Conservation (phyloP, 2,797 vertebrate species). For the Thaleichthys pacificus region DNA sequence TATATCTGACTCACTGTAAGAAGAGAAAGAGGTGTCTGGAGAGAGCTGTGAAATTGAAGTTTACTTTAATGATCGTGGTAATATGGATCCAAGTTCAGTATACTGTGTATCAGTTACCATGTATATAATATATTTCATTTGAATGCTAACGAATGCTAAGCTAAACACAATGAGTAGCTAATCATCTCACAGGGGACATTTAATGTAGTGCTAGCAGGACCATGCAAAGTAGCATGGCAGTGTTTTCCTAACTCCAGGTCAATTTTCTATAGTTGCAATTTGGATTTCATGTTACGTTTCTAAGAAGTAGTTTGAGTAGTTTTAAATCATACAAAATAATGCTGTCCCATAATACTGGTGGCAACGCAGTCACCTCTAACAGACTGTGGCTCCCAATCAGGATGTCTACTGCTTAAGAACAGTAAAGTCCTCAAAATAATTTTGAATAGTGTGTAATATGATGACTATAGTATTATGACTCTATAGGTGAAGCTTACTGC, state of each 20-base stretch:
- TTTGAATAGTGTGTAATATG: no score
- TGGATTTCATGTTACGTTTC: background rate
- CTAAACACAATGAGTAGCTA: no score
- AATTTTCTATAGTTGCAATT: background rate
- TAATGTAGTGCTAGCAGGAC: no score
- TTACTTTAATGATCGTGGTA: slow-evolving; percentile 21
- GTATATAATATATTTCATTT: background rate
- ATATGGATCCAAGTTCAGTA: background rate
- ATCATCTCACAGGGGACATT: no score
- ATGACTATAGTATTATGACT: no score
- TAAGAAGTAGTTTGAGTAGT: background rate
- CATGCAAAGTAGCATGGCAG: background rate
- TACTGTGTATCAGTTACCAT: background rate
- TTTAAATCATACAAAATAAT: background rate
- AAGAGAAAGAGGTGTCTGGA: background rate
- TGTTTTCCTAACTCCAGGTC: background rate
- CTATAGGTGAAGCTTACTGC: no score
- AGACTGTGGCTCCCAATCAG: no score
- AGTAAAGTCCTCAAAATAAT: no score
- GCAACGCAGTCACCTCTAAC: no score
- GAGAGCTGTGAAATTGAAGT: slow-evolving; percentile 15
- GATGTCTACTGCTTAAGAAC: no score
- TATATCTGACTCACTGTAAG: slow-evolving; percentile 8
- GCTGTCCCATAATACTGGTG: background rate
- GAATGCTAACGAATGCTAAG: background rate